Conservation (phyloP, 2,797 vertebrate species). For the Propithecus deckenii region DNA sequence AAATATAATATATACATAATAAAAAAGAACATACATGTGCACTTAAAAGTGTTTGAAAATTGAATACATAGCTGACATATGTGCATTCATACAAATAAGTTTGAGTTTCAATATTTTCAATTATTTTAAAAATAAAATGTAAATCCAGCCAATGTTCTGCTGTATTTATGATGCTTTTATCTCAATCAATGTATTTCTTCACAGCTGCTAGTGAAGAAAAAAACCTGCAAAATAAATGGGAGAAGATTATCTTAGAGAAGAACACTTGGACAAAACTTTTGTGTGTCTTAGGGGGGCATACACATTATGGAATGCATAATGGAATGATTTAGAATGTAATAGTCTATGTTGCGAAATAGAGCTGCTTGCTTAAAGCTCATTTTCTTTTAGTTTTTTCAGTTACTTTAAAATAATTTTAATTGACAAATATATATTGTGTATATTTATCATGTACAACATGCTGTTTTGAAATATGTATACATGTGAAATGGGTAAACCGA, state of each 20-base stretch:
- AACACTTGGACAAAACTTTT: not conserved
- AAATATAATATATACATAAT: too few species aligned
- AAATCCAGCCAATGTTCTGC: not conserved
- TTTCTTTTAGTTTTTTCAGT: not conserved
- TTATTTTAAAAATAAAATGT: not conserved
- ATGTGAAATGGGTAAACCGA: not conserved
- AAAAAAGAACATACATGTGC: too few species aligned
- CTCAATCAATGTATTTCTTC: not conserved
- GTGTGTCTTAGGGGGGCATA: not conserved
- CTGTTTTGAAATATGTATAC: not conserved
- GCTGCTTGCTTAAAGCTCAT: not conserved
- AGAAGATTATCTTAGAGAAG: not conserved
- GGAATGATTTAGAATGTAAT: not conserved
- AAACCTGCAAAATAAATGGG: not conserved
- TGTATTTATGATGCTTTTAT: not conserved
- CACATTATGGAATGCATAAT: not conserved
- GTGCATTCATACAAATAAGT: not conserved
- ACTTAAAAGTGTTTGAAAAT: not conserved
- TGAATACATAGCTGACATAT: not conserved
- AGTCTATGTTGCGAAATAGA: not conserved
- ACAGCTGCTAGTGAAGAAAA: not conserved
- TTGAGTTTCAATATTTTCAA: not conserved
- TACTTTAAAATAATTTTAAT: not conserved
- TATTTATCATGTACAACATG: not conserved
- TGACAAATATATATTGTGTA: not conserved